A percentile compares a stretch with the other conserved stretches of the same genome.
phyloP scores from a whole-genome alignment of 2,888 invertebrate species.

The Macrophya alboannulata region DNA sequence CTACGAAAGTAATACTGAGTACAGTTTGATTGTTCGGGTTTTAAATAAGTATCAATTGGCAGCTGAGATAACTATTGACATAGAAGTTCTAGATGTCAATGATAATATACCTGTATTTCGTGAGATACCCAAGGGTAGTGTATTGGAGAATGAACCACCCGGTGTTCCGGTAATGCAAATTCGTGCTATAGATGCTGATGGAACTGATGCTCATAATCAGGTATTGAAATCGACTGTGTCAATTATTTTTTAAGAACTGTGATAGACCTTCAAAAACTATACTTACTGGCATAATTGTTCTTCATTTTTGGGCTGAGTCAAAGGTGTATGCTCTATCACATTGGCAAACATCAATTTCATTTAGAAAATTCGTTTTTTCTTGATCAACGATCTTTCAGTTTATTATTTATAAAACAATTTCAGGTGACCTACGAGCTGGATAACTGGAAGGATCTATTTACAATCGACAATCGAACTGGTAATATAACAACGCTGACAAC shows the following conservation, averaged over 20 bases:
- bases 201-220: slow-evolving; percentile 91
- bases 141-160: slow-evolving; percentile 91
- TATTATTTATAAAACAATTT: not conserved
- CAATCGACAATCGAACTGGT: slow-evolving; percentile 92
- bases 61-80: slow-evolving; percentile 89
- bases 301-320: not conserved
- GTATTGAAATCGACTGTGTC: slow-evolving; percentile 70
- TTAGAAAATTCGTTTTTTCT: not conserved
- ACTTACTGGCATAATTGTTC: not conserved
- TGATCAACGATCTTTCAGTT: not conserved
- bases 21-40: slow-evolving; percentile 91
- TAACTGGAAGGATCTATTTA: slow-evolving; percentile 88
- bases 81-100: slow-evolving; percentile 93
- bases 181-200: slow-evolving; percentile 93
- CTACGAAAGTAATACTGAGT: slow-evolving; percentile 92
- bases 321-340: not conserved
- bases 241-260: not conserved
- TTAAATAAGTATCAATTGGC: slow-evolving; percentile 91
- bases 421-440: slow-evolving; percentile 89
- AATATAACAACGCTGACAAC: slow-evolving; percentile 91
- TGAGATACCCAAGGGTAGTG: slow-evolving; percentile 90
- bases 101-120: slow-evolving; percentile 95
- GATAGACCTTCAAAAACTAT: not conserved
- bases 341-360: too few species aligned
- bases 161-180: slow-evolving; percentile 95